Conservation (phyloP, 2,797 vertebrate species). For the Knipowitschia caucasica region DNA sequence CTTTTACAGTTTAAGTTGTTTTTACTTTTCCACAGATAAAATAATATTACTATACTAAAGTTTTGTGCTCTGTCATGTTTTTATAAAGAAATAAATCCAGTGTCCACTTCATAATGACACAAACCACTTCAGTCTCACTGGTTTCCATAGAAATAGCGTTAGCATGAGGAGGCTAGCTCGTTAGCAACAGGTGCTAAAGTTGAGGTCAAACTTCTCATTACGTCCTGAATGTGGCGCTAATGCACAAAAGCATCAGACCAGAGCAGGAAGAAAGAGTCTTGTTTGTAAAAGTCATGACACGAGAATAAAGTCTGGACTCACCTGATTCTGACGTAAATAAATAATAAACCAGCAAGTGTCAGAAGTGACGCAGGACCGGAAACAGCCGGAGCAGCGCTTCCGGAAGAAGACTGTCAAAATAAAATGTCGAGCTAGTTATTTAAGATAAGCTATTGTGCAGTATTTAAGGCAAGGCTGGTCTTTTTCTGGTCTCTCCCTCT, state of each 20-base stretch:
- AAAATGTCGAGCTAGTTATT: too few species aligned
- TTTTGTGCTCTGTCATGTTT: too few species aligned
- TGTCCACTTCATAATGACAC: not conserved
- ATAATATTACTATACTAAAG: too few species aligned
- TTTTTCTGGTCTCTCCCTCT: too few species aligned
- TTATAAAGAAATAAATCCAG: not conserved
- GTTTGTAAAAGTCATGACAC: not conserved
- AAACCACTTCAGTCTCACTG: not conserved
- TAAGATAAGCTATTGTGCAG: too few species aligned
- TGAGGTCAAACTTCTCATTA: not conserved
- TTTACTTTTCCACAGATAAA: too few species aligned
- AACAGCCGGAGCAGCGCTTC: not conserved
- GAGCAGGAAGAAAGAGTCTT: not conserved
- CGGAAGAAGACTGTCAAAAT: not conserved
- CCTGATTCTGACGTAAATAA: not conserved
- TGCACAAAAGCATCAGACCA: not conserved
- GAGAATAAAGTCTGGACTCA: not conserved
- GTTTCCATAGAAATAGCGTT: not conserved
- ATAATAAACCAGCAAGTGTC: not conserved
- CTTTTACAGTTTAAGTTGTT: too few species aligned
- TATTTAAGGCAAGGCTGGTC: too few species aligned
- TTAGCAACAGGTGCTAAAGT: constrained; percentile 17
- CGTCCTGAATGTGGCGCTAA: not conserved
- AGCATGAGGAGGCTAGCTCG: not conserved
- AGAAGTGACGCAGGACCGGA: not conserved